Base-by-base conservation (phyloP, 1,140 invertebrate genomes). In the Drosophila subobscura region DNA sequence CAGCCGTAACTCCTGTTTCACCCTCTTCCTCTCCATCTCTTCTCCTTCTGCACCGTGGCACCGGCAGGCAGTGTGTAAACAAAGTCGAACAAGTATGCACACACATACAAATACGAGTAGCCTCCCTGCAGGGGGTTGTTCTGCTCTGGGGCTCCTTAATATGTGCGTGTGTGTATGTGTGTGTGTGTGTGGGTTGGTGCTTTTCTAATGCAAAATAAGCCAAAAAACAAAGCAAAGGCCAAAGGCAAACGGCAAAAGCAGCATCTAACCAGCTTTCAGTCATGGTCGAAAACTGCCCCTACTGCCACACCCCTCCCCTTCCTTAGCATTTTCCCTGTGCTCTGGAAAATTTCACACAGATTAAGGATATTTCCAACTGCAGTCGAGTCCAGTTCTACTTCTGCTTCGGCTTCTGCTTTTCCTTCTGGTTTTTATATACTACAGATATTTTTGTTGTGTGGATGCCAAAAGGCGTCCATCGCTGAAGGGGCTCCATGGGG, bases 201-300 rank as follows among this genome's bases (percentile, higher is more conserved):
- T 70, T 73, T 85, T 66, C 64, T 80, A 71, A 81, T 80, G 64
- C 73, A 80, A 80, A 80, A 50, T 57, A 85, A 77, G 74, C 55
- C 45, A 65, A 52, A 59, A 71, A 81, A 58, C 77, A 85, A 67
- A 73, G 54, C 49, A 56, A 22, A 46, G 65, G 20, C 25, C 60
- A 74, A 25, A 16, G 20, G 33, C 37, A 37, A 37, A 37, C 4
- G 25, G 33, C 37, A 37, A 37, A 37, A 12, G 33, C 27, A 67
- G 37, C 63, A 64, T 64, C 63, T n/a, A 66, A 46, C 47, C 46
- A 41, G 50, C 45, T 54, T 33, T 33, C 66, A 71, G 68, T 8
- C 55, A 47, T 46, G 55, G 65, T 72, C 25, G 33, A 37, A 49
- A 41, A 60, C 53, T 29, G 7, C 25, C n/a, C n/a, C 8, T 29